Conservation (phyloP, 2,797 vertebrate genomes). For the Micrastur ruficollis region DNA sequence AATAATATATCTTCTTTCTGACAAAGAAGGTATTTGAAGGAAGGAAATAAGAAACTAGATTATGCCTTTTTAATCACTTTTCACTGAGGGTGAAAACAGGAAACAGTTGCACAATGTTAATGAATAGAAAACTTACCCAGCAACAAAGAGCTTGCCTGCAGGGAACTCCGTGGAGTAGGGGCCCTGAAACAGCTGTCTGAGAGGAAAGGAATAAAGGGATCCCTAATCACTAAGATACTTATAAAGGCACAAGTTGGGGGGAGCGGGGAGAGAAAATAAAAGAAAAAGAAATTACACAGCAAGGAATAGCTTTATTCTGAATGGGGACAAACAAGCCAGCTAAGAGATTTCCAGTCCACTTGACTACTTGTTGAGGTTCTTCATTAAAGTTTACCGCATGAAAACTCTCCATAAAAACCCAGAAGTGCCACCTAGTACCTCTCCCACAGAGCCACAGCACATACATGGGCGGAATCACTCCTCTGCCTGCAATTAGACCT, state of each 20-base stretch:
- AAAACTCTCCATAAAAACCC: background rate
- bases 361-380: background rate
- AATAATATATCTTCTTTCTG: too few relatives aligned
- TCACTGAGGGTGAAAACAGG: background rate
- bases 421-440: background rate
- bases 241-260: background rate
- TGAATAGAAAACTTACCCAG: background rate
- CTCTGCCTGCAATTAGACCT: background rate
- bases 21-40: background rate
- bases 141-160: background rate
- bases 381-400: background rate
- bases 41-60: background rate
- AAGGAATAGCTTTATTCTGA: background rate
- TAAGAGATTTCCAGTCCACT: background rate
- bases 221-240: background rate
- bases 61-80: background rate
- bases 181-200: background rate
- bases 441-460: background rate
- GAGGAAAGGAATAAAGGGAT: background rate
- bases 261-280: rapidly evolving
- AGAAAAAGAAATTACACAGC: background rate
- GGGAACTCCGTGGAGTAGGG: background rate
- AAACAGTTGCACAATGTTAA: background rate
- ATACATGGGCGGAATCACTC: background rate
- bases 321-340: background rate